These are phyloP conservation scores for Antheraea mylitta DNA, from an alignment of 1,140 invertebrate genomes.

Conservation along the genomic window DNA sequence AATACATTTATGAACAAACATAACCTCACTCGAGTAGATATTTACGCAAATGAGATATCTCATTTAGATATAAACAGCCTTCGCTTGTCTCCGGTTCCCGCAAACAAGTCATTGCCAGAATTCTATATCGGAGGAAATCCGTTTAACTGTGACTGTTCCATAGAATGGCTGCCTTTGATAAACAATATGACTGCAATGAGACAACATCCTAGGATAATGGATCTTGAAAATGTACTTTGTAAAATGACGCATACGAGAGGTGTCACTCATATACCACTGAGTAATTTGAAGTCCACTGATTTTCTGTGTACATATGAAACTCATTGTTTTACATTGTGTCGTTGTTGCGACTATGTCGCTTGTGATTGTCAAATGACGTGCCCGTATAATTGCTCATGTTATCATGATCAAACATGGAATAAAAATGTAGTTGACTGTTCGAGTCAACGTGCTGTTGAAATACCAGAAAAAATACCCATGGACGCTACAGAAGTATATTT, in stretches of 20 bases:
- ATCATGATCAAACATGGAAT: conserved; percentile 94
- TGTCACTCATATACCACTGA: conserved; percentile 83
- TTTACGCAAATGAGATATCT: conserved; percentile 92
- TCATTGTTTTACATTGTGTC: conserved; percentile 95
- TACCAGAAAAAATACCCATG: conserved; percentile 94
- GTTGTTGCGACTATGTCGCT: conserved; percentile 96
- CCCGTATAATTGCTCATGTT: conserved; percentile 93
- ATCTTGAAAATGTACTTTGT: conserved; percentile 91
- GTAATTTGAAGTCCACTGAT: conserved; percentile 84
- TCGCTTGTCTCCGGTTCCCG: conserved; percentile 84
- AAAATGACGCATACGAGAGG: conserved; percentile 88
- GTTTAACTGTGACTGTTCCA: conserved; percentile 93
- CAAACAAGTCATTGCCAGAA: conserved; percentile 87
- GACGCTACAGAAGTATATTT: conserved; percentile 95
- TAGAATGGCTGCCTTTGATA: conserved; percentile 94
- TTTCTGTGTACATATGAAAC: conserved; percentile 95
- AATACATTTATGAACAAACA: conserved; percentile 92
- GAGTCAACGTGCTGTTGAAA: conserved; percentile 83
- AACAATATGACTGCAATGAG: conserved; percentile 90
- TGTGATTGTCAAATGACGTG: conserved; percentile 98
- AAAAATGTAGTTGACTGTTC: conserved; percentile 96
- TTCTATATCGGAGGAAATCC: conserved; percentile 94
- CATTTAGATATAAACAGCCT: conserved; percentile 90
- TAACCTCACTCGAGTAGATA: conserved; percentile 91
- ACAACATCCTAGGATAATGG: conserved; percentile 92